These are phyloP conservation scores for Drosophila atroscutellata DNA, from an alignment of 2,888 invertebrate genomes.

Conservation along the genomic window DNA sequence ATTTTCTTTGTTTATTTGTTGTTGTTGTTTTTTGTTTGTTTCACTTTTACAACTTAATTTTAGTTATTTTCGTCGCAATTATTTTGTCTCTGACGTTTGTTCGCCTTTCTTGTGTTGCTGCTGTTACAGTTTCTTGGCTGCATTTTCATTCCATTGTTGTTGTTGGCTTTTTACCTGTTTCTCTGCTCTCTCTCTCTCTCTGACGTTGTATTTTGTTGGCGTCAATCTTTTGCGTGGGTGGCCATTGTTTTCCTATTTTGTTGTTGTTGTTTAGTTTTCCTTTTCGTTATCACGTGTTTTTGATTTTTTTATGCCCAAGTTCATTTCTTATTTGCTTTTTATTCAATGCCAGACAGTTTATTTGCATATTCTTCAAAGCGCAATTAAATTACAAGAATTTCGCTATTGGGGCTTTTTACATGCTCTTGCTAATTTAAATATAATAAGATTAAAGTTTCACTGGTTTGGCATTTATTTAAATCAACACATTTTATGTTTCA, in stretches of 20 bases:
- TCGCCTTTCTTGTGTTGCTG: constrained; percentile 28
- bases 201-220: constrained; percentile 27
- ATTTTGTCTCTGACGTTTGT: constrained; percentile 53
- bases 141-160: constrained; percentile 36
- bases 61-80: constrained; percentile 62
- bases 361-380: constrained; percentile 45
- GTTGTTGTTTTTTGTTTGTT: constrained; percentile 2
- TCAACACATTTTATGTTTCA: background rate
- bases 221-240: constrained; percentile 62
- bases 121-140: constrained; percentile 57
- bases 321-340: constrained; percentile 25
- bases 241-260: constrained; percentile 46
- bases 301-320: constrained; percentile 33
- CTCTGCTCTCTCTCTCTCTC: constrained; percentile 11
- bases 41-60: constrained; percentile 66
- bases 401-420: constrained; percentile 26
- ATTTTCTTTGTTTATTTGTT: constrained; percentile 1
- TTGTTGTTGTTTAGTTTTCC: constrained; percentile 23
- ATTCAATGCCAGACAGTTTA: constrained; percentile 66
- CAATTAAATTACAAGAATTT: constrained; percentile 43
- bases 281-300: constrained; percentile 69
- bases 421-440: background rate
- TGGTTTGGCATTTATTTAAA: constrained; percentile 1
- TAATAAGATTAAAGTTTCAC: background rate
- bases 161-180: constrained; percentile 50